A percentile compares a stretch with the other conserved stretches of the same genome.
phyloP scores from a whole-genome alignment of 2,797 vertebrate genomes.

The Catostomus latipinnis region DNA sequence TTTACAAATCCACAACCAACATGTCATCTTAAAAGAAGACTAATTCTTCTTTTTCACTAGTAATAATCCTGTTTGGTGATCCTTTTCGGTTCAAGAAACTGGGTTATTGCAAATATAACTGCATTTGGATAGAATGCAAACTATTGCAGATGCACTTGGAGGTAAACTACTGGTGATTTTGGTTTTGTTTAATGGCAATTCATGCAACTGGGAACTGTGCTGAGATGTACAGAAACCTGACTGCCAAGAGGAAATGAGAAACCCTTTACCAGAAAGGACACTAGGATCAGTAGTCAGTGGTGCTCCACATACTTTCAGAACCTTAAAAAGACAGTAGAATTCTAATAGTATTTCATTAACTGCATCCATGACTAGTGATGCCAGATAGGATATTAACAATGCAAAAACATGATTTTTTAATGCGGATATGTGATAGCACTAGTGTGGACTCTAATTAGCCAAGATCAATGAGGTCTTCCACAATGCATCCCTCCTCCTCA shows the following conservation, averaged over 20 bases:
- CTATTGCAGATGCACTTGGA: background rate
- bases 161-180: background rate
- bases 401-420: conserved; percentile 20
- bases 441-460: conserved; percentile 29
- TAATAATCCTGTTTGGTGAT: too few species aligned
- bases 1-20: background rate
- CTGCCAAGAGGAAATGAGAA: conserved; percentile 32
- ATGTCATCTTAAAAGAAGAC: background rate
- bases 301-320: background rate
- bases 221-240: background rate
- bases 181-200: conserved; percentile 8
- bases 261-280: background rate
- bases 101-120: background rate
- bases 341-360: background rate
- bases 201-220: conserved; percentile 10
- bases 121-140: background rate
- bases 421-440: background rate
- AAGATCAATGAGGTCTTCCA: conserved; percentile 73
- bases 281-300: conserved; percentile 1
- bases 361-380: background rate
- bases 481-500: conserved; percentile 39
- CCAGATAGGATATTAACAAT: background rate
- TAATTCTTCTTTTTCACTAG: too few species aligned
- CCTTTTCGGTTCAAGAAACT: too few species aligned
- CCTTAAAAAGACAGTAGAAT: background rate